Percentiles rank a stretch among this genome's conserved stretches.
Conservation (phyloP, 2,113 vertebrate genomes). For the Pituophis catenifer region DNA sequence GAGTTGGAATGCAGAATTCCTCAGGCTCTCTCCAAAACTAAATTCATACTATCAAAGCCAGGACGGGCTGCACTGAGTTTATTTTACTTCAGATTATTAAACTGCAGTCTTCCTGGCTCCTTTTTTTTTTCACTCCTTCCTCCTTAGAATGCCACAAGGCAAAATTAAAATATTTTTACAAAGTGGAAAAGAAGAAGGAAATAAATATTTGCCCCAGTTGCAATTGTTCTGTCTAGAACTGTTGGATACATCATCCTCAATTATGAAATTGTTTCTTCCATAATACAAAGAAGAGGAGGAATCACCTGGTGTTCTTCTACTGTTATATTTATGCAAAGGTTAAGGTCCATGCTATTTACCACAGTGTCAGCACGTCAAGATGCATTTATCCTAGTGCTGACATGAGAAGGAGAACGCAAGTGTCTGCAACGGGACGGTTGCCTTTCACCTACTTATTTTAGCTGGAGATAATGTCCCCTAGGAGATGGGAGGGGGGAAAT, state of each 20-base stretch:
- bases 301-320: background rate
- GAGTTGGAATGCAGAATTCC: background rate
- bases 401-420: too few relatives aligned
- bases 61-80: background rate
- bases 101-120: background rate
- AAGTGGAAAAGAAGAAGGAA: background rate
- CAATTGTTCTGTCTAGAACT: background rate
- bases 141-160: background rate
- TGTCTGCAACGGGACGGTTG: too few relatives aligned
- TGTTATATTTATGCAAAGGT: background rate
- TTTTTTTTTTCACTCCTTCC: background rate
- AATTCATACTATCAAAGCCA: background rate
- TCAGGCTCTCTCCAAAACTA: background rate
- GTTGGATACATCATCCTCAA: background rate
- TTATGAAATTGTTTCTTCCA: background rate
- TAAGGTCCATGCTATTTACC: background rate
- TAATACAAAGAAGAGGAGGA: background rate
- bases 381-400: too few relatives aligned
- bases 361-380: background rate
- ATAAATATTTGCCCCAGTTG: background rate
- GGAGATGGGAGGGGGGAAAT: too few relatives aligned
- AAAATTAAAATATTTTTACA: background rate
- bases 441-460: too few relatives aligned
- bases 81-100: background rate
- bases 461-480: too few relatives aligned